Conservation (phyloP, 2,888 invertebrate genomes). For the Xestia ashworthii region DNA sequence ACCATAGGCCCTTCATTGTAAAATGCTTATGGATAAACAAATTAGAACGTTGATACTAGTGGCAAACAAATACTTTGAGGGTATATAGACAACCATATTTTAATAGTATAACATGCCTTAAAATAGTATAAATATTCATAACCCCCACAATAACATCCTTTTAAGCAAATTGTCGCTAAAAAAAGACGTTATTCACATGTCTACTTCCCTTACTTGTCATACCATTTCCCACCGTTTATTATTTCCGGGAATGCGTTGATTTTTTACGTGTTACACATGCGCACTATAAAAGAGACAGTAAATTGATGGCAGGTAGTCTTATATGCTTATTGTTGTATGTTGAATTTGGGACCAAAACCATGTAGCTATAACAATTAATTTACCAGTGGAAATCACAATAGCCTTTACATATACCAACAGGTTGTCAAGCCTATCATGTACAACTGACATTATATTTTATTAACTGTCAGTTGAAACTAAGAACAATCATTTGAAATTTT, state of each 20-base stretch:
- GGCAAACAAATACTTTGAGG: neutral
- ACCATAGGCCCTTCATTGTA: neutral
- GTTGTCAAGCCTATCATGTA: neutral
- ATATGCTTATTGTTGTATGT: neutral
- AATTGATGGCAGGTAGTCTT: neutral
- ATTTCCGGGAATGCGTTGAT: constrained; percentile 41
- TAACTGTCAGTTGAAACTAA: constrained; percentile 27
- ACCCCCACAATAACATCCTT: constrained; percentile 16
- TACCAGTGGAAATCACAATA: neutral
- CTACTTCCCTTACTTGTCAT: constrained; percentile 46
- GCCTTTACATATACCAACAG: neutral
- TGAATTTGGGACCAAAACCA: neutral
- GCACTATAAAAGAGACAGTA: neutral
- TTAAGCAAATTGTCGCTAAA: constrained; percentile 10
- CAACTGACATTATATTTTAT: constrained; percentile 21
- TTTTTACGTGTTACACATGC: neutral
- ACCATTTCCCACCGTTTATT: constrained; percentile 46
- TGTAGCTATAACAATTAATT: neutral
- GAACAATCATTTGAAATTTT: constrained; percentile 35
- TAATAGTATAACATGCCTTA: no score
- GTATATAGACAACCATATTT: neutral
- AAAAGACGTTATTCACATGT: constrained; percentile 14
- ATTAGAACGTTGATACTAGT: constrained; percentile 1
- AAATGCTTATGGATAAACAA: neutral
- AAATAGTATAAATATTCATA: constrained; percentile 4